Evolutionary conservation across 2,797 vertebrate genomes (phyloP).

Genomic region (Hypotaenidia okinawae): DNA sequence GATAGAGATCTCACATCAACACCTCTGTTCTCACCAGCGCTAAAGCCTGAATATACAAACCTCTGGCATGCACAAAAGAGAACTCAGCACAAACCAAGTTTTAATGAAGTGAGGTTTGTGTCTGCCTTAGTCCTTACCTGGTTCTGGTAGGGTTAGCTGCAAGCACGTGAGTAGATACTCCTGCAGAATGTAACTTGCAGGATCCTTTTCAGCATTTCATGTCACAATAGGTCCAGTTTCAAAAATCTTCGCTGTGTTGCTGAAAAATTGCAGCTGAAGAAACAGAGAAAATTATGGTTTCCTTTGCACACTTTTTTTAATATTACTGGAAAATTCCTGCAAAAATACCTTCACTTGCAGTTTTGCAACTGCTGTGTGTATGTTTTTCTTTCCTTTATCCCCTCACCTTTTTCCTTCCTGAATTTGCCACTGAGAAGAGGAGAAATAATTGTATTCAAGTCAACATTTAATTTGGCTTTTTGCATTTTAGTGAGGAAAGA

Average conservation of each 20-base stretch:
- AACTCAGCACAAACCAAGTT: not conserved
- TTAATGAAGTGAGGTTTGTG: not conserved
- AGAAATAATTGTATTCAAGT: not conserved
- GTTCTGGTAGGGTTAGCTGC: not conserved
- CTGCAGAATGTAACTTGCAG: not conserved
- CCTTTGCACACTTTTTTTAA: not conserved
- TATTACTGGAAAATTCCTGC: not conserved
- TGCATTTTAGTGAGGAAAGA: not conserved
- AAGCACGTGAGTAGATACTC: not conserved
- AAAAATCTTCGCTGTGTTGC: not conserved
- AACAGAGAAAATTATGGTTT: rapidly evolving
- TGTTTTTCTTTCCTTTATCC: not conserved
- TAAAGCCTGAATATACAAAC: not conserved
- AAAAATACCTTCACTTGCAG: not conserved
- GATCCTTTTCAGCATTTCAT: not conserved
- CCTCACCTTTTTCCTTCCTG: not conserved
- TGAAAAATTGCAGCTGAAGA: not conserved
- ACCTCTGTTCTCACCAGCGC: not conserved
- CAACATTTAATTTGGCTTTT: not conserved
- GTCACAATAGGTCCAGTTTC: not conserved
- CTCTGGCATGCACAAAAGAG: not conserved
- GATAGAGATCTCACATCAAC: not conserved
- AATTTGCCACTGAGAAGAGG: not conserved
- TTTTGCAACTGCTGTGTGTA: not conserved
- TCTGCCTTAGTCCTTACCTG: not conserved